These are phyloP conservation scores for Neodiprion lecontei DNA, from an alignment of 1,140 invertebrate genomes.

Conservation along the genomic window DNA sequence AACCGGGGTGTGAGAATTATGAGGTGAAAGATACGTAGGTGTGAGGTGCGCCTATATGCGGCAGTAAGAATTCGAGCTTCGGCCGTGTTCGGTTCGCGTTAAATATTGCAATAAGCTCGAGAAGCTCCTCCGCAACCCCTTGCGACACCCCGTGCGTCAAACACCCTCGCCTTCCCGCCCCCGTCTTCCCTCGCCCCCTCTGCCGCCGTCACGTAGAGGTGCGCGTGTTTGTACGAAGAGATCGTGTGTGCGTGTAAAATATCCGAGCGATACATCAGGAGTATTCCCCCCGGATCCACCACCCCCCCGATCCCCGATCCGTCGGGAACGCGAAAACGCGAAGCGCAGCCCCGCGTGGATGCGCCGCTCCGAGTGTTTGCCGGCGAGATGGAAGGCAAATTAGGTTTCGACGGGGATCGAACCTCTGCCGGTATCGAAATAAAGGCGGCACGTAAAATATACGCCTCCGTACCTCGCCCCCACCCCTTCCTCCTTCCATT, in stretches of 20 bases:
- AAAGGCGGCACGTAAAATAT: slow-evolving; percentile 56
- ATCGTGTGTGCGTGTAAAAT: not conserved
- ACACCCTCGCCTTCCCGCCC: too few species aligned
- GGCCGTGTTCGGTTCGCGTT: too few species aligned
- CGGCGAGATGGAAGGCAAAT: slow-evolving; percentile 59
- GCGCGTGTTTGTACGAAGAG: too few species aligned
- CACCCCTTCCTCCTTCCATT: slow-evolving; percentile 21
- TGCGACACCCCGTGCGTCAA: too few species aligned
- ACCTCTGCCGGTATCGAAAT: slow-evolving; percentile 54
- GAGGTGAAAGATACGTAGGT: too few species aligned
- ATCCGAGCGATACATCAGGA: not conserved
- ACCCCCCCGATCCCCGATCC: not conserved
- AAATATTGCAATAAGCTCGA: too few species aligned
- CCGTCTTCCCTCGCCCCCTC: too few species aligned
- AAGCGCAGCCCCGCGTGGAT: slow-evolving; percentile 3
- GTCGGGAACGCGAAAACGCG: not conserved
- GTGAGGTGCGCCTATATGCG: too few species aligned
- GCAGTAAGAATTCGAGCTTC: too few species aligned
- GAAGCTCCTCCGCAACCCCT: too few species aligned
- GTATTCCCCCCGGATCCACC: not conserved
- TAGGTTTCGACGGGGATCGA: slow-evolving; percentile 56
- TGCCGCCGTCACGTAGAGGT: too few species aligned
- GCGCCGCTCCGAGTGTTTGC: slow-evolving; percentile 46
- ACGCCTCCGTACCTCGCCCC: slow-evolving; percentile 31
- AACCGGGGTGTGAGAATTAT: too few species aligned